These are phyloP conservation scores for Bombus terrestris DNA, from an alignment of 1,140 invertebrate genomes.

Conservation along the genomic window DNA sequence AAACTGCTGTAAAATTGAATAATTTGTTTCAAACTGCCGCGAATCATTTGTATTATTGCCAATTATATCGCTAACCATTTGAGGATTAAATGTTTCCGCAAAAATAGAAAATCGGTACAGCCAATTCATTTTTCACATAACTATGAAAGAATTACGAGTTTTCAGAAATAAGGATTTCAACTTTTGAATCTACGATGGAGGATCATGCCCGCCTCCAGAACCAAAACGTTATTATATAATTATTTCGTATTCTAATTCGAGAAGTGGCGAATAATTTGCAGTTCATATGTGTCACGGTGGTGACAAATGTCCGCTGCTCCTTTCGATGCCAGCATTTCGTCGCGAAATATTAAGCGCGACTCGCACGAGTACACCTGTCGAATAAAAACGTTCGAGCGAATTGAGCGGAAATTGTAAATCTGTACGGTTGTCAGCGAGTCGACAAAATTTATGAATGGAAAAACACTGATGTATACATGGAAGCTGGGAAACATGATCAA, in stretches of 20 bases:
- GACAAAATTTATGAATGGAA: slow-evolving; percentile 22
- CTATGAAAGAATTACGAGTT: no score
- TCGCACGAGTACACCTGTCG: background rate
- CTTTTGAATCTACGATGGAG: background rate
- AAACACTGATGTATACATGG: background rate
- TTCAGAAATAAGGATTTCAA: background rate
- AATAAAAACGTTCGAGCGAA: slow-evolving; percentile 26
- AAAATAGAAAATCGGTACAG: background rate
- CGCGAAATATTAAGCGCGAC: background rate
- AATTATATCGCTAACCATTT: background rate
- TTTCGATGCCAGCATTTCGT: background rate
- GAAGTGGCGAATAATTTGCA: background rate
- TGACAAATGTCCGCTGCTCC: background rate
- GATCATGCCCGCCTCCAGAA: no score
- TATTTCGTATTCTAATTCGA: slow-evolving; percentile 16
- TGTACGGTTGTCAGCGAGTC: slow-evolving; percentile 6
- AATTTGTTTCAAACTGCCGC: background rate
- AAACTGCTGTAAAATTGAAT: background rate
- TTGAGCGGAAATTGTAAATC: slow-evolving; percentile 29
- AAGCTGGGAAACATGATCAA: background rate
- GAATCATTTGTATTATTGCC: background rate
- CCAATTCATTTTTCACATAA: background rate
- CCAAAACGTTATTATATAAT: background rate
- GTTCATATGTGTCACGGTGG: background rate
- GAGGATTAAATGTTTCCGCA: background rate